Base-by-base conservation (phyloP, 2,797 vertebrate genomes). In the Danio choprae region DNA sequence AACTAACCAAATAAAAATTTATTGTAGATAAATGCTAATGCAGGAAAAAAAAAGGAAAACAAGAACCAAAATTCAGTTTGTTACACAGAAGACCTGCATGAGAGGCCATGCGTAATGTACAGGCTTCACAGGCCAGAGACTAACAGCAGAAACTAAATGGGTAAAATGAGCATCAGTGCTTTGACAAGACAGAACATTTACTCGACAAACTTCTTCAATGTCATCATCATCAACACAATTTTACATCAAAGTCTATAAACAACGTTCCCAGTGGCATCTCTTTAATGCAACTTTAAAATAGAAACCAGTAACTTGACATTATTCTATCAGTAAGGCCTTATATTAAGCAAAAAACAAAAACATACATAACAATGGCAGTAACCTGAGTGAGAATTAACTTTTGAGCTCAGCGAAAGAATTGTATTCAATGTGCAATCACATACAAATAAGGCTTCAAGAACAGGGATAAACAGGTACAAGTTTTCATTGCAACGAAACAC, bases 1-100 rank as follows among this genome's bases (percentile, higher is more conserved):
- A 56, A 64, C 29, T 58, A 70, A 70, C 16, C 65, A 80, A 84
- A 81, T 63, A 76, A 77, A 83, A 74, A 68, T 86, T 78, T 84
- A 84, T 84, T 86, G 53, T 82, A 81, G 68, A 79, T 78, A 79
- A 86, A 75, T 71, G 63, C 41, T 83, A 71, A 72, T 63, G 71
- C 71, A 79, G 77, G 64, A 29, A 29, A 29, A n/a, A 81, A 84
- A 81, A 74, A 55, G n/a, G 69, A 81, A 73, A 58, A 72, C 20
- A 77, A 22, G 20, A 63, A 67, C 65, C n/a, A 22, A 79, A 63
- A 60, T 58, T 36, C 44, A 46, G 38, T 71, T 65, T 71, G 48
- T 64, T 72, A 81, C 73, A 82, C 62, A 73, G 77, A 50, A 40
- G 67, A 81, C 70, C 77, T 46, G 83, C 56, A 40, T 71, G 67